Percentiles rank a stretch among this genome's conserved stretches.
Evolutionary conservation across 2,888 invertebrate genomes (phyloP).

Genomic region (Malacosoma neustria): DNA sequence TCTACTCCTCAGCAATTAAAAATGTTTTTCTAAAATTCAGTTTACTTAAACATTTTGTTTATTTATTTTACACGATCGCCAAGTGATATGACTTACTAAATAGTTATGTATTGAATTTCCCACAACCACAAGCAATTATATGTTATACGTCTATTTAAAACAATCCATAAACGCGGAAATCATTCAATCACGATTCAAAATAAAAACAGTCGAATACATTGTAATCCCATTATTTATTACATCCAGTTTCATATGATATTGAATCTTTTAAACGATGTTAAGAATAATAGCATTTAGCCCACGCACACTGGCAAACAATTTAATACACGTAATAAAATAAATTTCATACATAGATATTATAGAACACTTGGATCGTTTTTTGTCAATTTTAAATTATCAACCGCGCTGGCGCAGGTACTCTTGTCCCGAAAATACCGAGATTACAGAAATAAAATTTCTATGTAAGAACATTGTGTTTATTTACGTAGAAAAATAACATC

Average conservation of each 20-base stretch:
- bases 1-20: too few species aligned
- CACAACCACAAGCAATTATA: too few species aligned
- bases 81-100: too few species aligned
- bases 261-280: background rate
- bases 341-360: constrained; percentile 54
- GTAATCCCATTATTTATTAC: background rate
- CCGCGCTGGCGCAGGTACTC: constrained; percentile 56
- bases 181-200: background rate
- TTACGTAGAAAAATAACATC: too few species aligned
- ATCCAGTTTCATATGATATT: background rate
- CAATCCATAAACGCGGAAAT: background rate
- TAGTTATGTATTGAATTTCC: too few species aligned
- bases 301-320: background rate
- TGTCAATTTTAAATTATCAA: constrained; percentile 71
- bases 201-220: background rate
- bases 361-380: constrained; percentile 44
- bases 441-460: too few species aligned
- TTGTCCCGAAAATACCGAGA: too few species aligned
- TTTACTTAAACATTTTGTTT: too few species aligned
- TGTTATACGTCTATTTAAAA: too few species aligned
- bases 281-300: background rate
- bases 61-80: too few species aligned
- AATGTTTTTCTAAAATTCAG: too few species aligned
- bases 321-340: constrained; percentile 56
- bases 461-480: too few species aligned